Percentiles rank a stretch among this genome's conserved stretches.
Conservation (phyloP, 1,140 invertebrate species). For the Ceratitis capitata region DNA sequence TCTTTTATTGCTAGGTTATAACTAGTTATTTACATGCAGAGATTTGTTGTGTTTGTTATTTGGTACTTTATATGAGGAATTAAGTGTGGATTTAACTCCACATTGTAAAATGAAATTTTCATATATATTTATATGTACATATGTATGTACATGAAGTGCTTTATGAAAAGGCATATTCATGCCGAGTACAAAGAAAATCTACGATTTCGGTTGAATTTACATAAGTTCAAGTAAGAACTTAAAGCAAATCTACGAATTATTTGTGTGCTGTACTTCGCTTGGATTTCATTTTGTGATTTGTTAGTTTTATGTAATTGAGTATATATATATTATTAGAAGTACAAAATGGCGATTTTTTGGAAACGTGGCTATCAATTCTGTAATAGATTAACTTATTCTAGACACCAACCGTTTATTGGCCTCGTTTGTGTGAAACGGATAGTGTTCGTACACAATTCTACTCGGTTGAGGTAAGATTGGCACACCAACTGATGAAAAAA, state of each 20-base stretch:
- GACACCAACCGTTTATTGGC: neutral
- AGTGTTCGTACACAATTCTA: neutral
- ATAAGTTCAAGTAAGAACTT: neutral
- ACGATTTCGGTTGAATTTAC: neutral
- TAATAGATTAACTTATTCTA: neutral
- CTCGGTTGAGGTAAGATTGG: neutral
- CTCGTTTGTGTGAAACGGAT: neutral
- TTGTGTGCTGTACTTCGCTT: neutral
- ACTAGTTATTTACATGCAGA: slow-evolving; percentile 20
- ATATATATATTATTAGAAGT: neutral
- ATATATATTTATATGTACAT: no score
- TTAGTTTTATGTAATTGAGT: neutral
- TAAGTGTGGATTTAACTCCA: neutral
- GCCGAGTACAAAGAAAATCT: slow-evolving; percentile 10
- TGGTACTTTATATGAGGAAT: neutral
- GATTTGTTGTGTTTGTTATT: neutral
- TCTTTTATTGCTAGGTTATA: slow-evolving; percentile 43
- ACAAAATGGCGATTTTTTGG: neutral
- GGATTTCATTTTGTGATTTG: neutral
- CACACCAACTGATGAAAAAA: neutral
- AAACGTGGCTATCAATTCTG: neutral
- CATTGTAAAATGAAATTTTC: neutral
- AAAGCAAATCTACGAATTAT: neutral
- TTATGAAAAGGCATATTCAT: neutral
- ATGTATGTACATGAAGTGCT: neutral